Conservation (phyloP, 2,113 vertebrate species). For the Phylloscopus trochiloides region DNA sequence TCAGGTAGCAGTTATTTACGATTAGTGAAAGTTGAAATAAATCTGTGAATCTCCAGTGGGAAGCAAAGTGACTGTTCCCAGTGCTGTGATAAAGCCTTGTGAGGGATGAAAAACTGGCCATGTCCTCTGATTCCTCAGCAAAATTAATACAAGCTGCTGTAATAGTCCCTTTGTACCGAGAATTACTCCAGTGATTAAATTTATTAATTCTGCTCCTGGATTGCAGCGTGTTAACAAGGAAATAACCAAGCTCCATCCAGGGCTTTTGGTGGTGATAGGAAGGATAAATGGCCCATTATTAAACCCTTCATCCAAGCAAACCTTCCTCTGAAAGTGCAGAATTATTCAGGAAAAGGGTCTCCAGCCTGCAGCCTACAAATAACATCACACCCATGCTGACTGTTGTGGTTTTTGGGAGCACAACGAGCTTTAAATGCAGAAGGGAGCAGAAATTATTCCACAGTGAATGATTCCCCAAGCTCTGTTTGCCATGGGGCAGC, state of each 20-base stretch:
- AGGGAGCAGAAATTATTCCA: not conserved
- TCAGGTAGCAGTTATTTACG: not conserved
- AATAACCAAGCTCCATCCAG: not conserved
- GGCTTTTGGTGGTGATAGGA: not conserved
- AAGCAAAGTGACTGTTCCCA: not conserved
- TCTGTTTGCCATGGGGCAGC: not conserved
- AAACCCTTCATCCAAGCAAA: not conserved
- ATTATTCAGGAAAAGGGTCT: not conserved
- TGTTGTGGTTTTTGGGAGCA: not conserved
- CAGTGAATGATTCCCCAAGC: not conserved
- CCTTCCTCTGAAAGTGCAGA: not conserved
- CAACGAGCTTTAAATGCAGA: not conserved
- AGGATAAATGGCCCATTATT: not conserved
- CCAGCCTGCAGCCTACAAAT: not conserved
- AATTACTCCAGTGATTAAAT: not conserved
- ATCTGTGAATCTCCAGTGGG: not conserved
- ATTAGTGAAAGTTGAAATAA: not conserved
- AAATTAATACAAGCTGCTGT: not conserved
- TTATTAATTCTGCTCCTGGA: not conserved
- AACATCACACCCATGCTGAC: fast-evolving
- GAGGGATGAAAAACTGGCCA: not conserved
- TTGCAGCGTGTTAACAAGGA: not conserved
- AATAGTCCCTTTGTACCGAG: not conserved
- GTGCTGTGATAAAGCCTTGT: not conserved
- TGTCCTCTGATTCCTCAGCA: not conserved